A percentile compares a stretch with the other conserved stretches of the same genome.
Conservation (phyloP, 2,888 invertebrate genomes). For the Drosophila buzzatii region DNA sequence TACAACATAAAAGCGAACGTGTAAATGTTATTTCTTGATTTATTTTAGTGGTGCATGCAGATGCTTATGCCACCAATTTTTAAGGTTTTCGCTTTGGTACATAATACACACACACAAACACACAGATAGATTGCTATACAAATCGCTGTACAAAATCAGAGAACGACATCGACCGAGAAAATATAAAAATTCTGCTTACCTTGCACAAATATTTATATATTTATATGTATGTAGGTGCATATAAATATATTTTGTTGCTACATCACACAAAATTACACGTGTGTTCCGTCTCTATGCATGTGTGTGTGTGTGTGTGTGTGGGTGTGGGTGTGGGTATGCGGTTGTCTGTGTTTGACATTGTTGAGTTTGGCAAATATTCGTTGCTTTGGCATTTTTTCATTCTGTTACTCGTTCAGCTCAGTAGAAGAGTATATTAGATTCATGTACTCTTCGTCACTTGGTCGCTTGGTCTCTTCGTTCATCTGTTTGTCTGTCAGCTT, state of each 20-base stretch:
- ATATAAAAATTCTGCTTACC: constrained; percentile 79
- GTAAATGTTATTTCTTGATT: constrained; percentile 81
- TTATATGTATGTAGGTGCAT: not conserved
- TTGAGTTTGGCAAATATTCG: constrained; percentile 56
- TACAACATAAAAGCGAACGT: constrained; percentile 78
- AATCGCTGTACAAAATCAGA: constrained; percentile 39
- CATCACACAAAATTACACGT: constrained; percentile 69
- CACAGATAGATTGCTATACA: constrained; percentile 23
- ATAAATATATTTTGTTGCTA: constrained; percentile 31
- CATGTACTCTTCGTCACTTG: not conserved
- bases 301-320: constrained; percentile 6
- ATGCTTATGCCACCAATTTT: constrained; percentile 74
- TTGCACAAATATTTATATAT: constrained; percentile 68
- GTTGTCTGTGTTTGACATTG: constrained; percentile 56
- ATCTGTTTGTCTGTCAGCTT: not conserved
- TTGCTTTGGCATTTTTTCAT: constrained; percentile 41
- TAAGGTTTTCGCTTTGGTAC: constrained; percentile 37
- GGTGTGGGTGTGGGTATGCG: constrained; percentile 9
- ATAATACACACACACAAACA: constrained; percentile 4
- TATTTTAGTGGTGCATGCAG: constrained; percentile 79
- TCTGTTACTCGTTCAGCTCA: not conserved
- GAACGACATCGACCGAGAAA: constrained; percentile 37
- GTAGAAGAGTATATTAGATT: not conserved
- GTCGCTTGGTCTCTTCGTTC: not conserved
- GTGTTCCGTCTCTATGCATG: constrained; percentile 22